Evolutionary conservation across 1,140 invertebrate genomes (phyloP), one percentile per base, ranked within the genome.

Genomic region (Tyrophagus putrescentiae): DNA sequence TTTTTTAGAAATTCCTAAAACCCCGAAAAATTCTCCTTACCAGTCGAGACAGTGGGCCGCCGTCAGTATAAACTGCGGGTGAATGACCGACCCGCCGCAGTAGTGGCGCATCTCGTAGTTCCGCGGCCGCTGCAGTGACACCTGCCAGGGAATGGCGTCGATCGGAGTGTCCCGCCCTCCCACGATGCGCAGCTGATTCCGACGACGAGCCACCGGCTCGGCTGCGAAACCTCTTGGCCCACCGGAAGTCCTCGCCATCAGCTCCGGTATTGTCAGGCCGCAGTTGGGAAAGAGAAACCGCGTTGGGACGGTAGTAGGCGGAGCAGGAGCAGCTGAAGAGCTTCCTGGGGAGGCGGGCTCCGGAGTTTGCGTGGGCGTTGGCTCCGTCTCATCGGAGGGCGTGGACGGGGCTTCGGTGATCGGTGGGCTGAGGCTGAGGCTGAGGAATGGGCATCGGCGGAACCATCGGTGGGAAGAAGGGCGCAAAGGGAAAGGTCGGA

Each of bases 1-100:
- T 39, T 48, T 13, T 13, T 13, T 7, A 48, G 6, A 48, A 48
- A 7, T 21, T 48, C 13, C 18, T 48, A 9, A 39, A 39, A 13
- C 13, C 21, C 21, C 21, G 36, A 21, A 39, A 39, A 39, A 21
- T 21, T 13, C 13, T 21, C 23, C 36, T 5, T 45, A 60, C 59
- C 59, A 50, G 18, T 60, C 45, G 11, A 60, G 21, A 60, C 59
- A 60, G 44, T 60, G 59, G 4, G 59, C 44, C 7, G 59, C 59
- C 7, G 59, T 60, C 9, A 60, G 7, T 1, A 60, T 25, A 29
- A 32, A 60, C 6, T 60, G 6, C 9, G 59, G 33, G 54, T 60
- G 31, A 32, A 60, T 53, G 29, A 60, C 23, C 1, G 59, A 9
- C 23, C 45, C 59, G n/a, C 59, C 59, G 44, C 59, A 60, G 28